Evolutionary conservation across 2,888 invertebrate genomes (phyloP), one percentile per base, ranked within the genome.

Genomic region (Latrodectus elegans): DNA sequence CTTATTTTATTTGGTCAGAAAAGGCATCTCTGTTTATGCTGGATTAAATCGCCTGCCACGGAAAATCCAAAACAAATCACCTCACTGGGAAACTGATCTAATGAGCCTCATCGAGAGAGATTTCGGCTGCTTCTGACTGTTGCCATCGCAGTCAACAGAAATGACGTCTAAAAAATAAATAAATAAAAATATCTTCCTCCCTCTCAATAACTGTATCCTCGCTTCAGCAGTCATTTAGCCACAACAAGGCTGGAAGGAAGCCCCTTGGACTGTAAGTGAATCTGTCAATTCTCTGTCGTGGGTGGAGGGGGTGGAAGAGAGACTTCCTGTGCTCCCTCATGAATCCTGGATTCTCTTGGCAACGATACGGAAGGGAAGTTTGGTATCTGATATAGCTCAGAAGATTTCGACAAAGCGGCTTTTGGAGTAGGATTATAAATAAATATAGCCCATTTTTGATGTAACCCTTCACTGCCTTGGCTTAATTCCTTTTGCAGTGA

Each of bases 181-280:
- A 60, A 60, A 60, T 60, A 60, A 60, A 60, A 15, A 60, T n/a
- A 38, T 60, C 60, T 60, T 60, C 60, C 60, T 60, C 60, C 60
- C 60, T 60, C 60, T 60, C 60, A 60, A 60, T 60, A 60, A 60
- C 17, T 17, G 67, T 53, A 17, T 14, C 22, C 83, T 76, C 76
- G 83, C 83, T 83, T 64, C 76, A 76, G 71, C 75, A 65, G 38
- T 38, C 76, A 64, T 55, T 51, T 64, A 26, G 83, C 83, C 83
- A 71, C 83, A 83, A 71, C 74, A 55, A 55, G 49, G 65, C 49
- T 52, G 55, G 49, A 17, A 17, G 11, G 74, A 60, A 60, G 60
- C 60, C 60, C 60, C 60, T 15, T n/a, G 60, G 60, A n/a, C 12
- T 17, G 55, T 51, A 75, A 83, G 76, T 76, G 83, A 77, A 83